These are phyloP conservation scores for Amphipyra berbera DNA, from an alignment of 2,888 invertebrate species.

Conservation along the genomic window DNA sequence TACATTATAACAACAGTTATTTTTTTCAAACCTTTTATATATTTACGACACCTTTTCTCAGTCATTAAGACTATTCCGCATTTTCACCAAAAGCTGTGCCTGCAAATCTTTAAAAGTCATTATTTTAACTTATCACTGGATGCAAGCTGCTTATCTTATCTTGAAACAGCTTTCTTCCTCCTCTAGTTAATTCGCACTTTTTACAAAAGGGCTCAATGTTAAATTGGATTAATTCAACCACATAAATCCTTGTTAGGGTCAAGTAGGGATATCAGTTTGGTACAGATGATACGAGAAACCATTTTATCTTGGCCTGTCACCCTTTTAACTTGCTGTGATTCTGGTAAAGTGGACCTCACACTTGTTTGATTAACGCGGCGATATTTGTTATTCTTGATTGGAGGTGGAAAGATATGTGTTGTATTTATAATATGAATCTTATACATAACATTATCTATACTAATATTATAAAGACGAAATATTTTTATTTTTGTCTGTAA, in stretches of 20 bases:
- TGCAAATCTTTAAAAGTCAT: conserved; percentile 22
- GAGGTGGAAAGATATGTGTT: background rate
- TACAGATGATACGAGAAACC: conserved; percentile 17
- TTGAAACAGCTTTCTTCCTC: conserved; percentile 43
- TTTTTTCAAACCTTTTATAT: too few species aligned
- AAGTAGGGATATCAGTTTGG: conserved; percentile 48
- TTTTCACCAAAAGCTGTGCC: conserved; percentile 2
- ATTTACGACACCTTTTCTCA: background rate
- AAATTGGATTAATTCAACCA: conserved; percentile 77
- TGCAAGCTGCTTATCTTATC: conserved; percentile 56
- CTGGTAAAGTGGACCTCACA: conserved; percentile 28
- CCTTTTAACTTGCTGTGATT: conserved; percentile 28
- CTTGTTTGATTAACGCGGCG: conserved; percentile 25
- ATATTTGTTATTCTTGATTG: conserved; percentile 11
- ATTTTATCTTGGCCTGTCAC: conserved; percentile 36
- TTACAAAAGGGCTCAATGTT: conserved; percentile 72
- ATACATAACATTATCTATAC: too few species aligned
- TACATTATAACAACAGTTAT: too few species aligned
- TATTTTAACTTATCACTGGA: conserved; percentile 39
- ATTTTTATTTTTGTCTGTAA: too few species aligned
- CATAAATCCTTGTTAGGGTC: conserved; percentile 74
- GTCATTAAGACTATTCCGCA: conserved; percentile 13
- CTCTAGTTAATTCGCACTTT: conserved; percentile 63
- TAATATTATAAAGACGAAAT: too few species aligned
- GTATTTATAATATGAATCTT: too few species aligned